Base-by-base conservation (phyloP, 2,888 invertebrate species). In the Calliscelio sp. region DNA sequence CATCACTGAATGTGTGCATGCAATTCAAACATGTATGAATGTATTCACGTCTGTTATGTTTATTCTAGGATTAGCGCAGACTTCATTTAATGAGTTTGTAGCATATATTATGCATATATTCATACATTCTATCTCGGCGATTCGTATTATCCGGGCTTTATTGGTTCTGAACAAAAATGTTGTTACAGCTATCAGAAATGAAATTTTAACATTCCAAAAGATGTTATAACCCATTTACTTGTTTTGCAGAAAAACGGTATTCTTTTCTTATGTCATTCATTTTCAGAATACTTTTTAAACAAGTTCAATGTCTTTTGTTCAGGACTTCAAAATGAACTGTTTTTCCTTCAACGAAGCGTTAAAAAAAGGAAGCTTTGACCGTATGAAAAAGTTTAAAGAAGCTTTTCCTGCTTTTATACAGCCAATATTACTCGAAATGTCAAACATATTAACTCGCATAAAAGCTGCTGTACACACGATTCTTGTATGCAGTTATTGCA, bases 11-110 rank as follows among this genome's bases (percentile, higher is more conserved):
- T 79, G 44, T 73, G 66, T 66, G 55, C 66, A 24, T 74, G 74
- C 61, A 81, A 81, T 81, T 66, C 80, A 81, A 61, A 59, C 66
- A 51, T 59, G 61, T 81, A 81, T 66, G 46, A 66, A 74, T 74
- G 73, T 68, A 81, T 81, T 73, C 74, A 81, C 74, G 80, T 66
- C 80, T 73, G 65, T 66, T 74, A 81, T 81, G 80, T 81, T 81
- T 81, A 81, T 81, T 81, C 57, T 74, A 57, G 80, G 74, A 81
- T 81, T 81, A 81, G 73, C 18, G 35, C 32, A 59, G 80, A 81
- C 80, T 81, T 74, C 68, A 80, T 80, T 80, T 80, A 80, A 73
- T 80, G 80, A 73, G 80, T 80, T 80, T 65, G 73, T 51, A 46
- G 73, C 59, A 80, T 73, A 80, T 79, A 79, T 71, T 79, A 79